Conservation (phyloP, 2,888 invertebrate genomes). For the Leptinotarsa peninsularis region DNA sequence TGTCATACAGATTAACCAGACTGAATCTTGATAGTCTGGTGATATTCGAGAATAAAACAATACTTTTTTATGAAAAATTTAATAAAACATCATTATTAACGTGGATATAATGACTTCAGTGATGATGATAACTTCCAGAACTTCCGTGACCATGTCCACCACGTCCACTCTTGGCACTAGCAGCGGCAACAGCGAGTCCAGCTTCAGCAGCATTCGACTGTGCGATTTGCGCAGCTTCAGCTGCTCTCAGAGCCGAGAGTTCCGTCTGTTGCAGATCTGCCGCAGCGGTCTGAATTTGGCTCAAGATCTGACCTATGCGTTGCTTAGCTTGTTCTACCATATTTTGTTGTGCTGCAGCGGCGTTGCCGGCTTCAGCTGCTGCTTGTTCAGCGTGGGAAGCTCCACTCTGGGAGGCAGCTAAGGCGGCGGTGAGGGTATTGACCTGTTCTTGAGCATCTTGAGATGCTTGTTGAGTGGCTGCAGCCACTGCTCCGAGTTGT, state of each 20-base stretch:
- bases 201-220: constrained; percentile 78
- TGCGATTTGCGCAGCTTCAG: constrained; percentile 75
- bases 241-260: constrained; percentile 74
- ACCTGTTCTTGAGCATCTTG: constrained; percentile 76
- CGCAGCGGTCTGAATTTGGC: constrained; percentile 75
- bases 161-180: constrained; percentile 34
- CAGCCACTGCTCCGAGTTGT: constrained; percentile 76
- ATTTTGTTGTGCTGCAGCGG: constrained; percentile 50
- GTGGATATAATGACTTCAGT: neutral
- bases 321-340: constrained; percentile 71
- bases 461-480: constrained; percentile 76
- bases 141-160: constrained; percentile 24
- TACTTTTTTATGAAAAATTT: neutral
- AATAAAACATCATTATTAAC: neutral
- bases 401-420: constrained; percentile 59
- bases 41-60: no score
- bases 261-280: constrained; percentile 79
- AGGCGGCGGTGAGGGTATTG: constrained; percentile 78
- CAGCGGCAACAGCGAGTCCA: constrained; percentile 48
- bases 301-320: constrained; percentile 72
- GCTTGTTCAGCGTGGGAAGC: constrained; percentile 46
- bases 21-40: no score
- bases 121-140: neutral
- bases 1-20: no score
- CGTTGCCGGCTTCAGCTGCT: constrained; percentile 47